Evolutionary conservation across 2,888 invertebrate species (phyloP).

Genomic region (Exocentrus adspersus): DNA sequence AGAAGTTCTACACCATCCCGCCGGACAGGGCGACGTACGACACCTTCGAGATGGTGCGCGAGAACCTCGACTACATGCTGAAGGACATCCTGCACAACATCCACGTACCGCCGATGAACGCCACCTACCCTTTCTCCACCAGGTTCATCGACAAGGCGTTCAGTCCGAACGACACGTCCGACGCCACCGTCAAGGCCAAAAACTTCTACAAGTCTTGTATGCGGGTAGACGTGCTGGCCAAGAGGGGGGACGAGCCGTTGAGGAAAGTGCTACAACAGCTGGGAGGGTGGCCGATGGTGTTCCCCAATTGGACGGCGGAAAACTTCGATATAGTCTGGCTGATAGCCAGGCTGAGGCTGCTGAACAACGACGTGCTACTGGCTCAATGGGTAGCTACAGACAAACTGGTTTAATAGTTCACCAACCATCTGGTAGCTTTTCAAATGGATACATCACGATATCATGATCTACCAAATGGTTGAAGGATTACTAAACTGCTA

Average conservation of each 20-base stretch:
- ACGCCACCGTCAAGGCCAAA: slow-evolving; percentile 84
- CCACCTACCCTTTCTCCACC: slow-evolving; percentile 26
- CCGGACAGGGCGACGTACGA: slow-evolving; percentile 89
- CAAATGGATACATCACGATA: too few species aligned
- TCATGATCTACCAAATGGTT: too few species aligned
- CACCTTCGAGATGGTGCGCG: slow-evolving; percentile 88
- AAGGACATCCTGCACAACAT: slow-evolving; percentile 70
- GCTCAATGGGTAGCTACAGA: slow-evolving; percentile 84
- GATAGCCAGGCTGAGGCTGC: slow-evolving; percentile 78
- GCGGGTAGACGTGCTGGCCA: slow-evolving; percentile 72
- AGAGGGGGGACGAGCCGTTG: slow-evolving; percentile 78
- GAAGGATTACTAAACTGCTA: too few species aligned
- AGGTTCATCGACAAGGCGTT: slow-evolving; percentile 42
- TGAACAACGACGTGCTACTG: slow-evolving; percentile 87
- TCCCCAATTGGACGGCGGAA: slow-evolving; percentile 71
- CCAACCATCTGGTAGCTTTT: too few species aligned
- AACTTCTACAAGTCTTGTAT: slow-evolving; percentile 87
- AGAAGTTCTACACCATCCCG: slow-evolving; percentile 84
- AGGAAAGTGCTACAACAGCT: slow-evolving; percentile 74
- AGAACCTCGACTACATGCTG: slow-evolving; percentile 78
- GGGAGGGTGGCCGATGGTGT: slow-evolving; percentile 90
- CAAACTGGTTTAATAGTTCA: too few species aligned
- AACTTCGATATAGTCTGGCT: slow-evolving; percentile 79
- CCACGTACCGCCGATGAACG: slow-evolving; percentile 12
- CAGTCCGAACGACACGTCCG: slow-evolving; percentile 50